Percentiles rank a stretch among this genome's conserved stretches.
phyloP scores from a whole-genome alignment of 1,140 invertebrate species.

The Zaprionus tsacasi region DNA sequence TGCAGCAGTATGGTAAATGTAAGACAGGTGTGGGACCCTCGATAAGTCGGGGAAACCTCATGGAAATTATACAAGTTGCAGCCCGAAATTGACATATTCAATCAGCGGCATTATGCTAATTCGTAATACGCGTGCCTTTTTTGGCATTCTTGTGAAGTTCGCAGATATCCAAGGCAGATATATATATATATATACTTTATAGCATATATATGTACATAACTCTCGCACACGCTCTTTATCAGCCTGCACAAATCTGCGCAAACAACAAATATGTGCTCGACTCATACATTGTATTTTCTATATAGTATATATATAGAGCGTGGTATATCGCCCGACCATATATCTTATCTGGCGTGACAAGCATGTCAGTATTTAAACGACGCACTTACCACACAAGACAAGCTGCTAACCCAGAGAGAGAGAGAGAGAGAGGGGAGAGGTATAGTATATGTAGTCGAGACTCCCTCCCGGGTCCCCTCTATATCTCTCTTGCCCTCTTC shows the following conservation, averaged over 20 bases:
- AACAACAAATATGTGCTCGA: slow-evolving; percentile 72
- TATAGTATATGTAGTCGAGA: background rate
- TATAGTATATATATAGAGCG: slow-evolving; percentile 7
- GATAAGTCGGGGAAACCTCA: slow-evolving; percentile 17
- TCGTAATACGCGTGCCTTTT: slow-evolving; percentile 70
- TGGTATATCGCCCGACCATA: slow-evolving; percentile 32
- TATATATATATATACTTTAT: background rate
- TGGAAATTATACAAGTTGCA: background rate
- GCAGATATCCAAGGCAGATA: slow-evolving; percentile 3
- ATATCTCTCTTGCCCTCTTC: background rate
- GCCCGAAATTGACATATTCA: slow-evolving; percentile 53
- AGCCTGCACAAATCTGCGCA: slow-evolving; percentile 61
- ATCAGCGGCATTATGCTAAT: slow-evolving; percentile 72
- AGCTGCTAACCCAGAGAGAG: slow-evolving; percentile 15
- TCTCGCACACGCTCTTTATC: slow-evolving; percentile 49
- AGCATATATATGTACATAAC: background rate
- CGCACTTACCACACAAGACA: slow-evolving; percentile 55
- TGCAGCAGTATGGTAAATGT: background rate
- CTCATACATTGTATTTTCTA: slow-evolving; percentile 36
- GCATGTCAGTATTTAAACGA: slow-evolving; percentile 74
- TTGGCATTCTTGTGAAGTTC: slow-evolving; percentile 56
- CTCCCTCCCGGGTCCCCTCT: background rate
- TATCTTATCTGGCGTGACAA: slow-evolving; percentile 61
- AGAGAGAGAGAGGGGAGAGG: background rate
- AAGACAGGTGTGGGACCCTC: background rate